These are phyloP conservation scores for Etheostoma nigrum DNA, from an alignment of 2,797 vertebrate species.

Conservation along the genomic window DNA sequence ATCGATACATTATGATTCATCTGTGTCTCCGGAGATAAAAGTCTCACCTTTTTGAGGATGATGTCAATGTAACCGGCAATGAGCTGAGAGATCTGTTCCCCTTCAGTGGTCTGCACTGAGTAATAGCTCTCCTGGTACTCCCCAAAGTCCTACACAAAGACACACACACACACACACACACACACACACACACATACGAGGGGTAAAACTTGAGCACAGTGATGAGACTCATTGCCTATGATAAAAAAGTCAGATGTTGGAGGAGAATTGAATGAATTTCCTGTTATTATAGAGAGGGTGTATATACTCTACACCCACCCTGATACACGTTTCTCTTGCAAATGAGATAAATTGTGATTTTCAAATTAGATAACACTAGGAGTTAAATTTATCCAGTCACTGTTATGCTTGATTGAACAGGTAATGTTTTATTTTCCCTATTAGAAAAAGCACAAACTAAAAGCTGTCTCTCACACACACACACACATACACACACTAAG, in stretches of 20 bases:
- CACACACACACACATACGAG: constrained; percentile 4
- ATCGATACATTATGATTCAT: constrained; percentile 37
- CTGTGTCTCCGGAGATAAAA: constrained; percentile 26
- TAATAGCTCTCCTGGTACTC: constrained; percentile 99
- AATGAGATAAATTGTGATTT: constrained; percentile 1
- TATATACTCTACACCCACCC: not conserved
- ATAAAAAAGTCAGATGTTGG: constrained; percentile 34
- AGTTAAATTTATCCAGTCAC: constrained; percentile 3
- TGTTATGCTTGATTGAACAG: constrained; percentile 17
- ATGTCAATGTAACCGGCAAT: constrained; percentile 99
- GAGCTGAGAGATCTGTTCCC: constrained; percentile 98
- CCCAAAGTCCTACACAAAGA: constrained; percentile 91
- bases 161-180: not conserved
- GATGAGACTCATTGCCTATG: constrained; percentile 11
- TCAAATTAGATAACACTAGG: not conserved
- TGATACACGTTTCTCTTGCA: not conserved
- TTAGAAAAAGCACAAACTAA: not conserved
- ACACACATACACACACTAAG: constrained; percentile 18
- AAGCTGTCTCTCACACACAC: constrained; percentile 3
- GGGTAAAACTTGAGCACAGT: not conserved
- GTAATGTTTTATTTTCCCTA: not conserved
- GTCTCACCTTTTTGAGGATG: constrained; percentile 96
- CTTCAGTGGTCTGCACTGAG: constrained; percentile 98
- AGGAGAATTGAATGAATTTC: constrained; percentile 3
- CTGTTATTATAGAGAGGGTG: not conserved